Evolutionary conservation across 2,888 invertebrate species (phyloP), one percentile per base, ranked within the genome.

Genomic region (Caenorhabditis drosophilae): DNA sequence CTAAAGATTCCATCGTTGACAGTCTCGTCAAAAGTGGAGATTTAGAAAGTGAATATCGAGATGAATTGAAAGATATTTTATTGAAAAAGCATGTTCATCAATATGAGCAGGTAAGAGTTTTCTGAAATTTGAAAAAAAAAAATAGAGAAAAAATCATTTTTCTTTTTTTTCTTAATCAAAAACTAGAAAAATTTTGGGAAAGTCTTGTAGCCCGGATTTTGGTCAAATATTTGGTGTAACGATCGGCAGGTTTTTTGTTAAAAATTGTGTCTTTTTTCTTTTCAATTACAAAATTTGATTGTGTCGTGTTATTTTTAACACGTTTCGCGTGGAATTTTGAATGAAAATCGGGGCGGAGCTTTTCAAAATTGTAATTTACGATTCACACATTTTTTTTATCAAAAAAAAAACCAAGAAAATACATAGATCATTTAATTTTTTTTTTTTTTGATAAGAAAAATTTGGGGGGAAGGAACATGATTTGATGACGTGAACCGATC

Each of bases 71-170:
- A 80, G 92, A 93, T 77, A 91, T 92, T 6, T 87, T 97, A 47
- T 85, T 94, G 67, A 89, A 92, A 66, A 89, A 91, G 53, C 96
- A 96, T 86, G 89, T 92, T 51, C 96, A 97, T 88, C 93, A 94
- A 84, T 94, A 97, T 84, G 92, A 92, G 81, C 86, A 87, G 66
- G 81, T 75, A 15, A 25, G 59, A 27, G 15, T 20, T 12, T n/a
- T 34, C n/a, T n/a, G n/a, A n/a, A n/a, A n/a, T n/a, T n/a, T n/a
- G n/a, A n/a, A n/a, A n/a, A n/a, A n/a, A n/a, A n/a, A n/a, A n/a
- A n/a, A n/a, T n/a, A n/a, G n/a, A n/a, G n/a, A n/a, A n/a, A n/a
- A n/a, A n/a, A n/a, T 22, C 23, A 22, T 27, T 22, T 16, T 23
- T 26, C 20, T 4, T 44, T 50, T 49, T 50, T 45, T 16, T 34